Evolutionary conservation across 2,797 vertebrate genomes (phyloP), one percentile per base, ranked within the genome.

Genomic region (Sebastes cheni): DNA sequence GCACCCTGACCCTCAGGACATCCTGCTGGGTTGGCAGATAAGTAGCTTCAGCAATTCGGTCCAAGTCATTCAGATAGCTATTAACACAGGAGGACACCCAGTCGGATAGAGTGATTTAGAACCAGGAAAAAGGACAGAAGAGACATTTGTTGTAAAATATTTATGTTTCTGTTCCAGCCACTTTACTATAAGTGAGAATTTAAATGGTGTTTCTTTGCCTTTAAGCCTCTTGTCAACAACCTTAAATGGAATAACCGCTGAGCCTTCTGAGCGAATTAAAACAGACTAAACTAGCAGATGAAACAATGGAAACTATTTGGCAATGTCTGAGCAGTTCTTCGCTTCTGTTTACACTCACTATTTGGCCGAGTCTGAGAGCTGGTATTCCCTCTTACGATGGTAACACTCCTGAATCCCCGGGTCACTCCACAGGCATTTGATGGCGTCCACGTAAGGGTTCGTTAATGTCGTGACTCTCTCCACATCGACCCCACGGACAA

Each of bases 291-390:
- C 68, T 32, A 65, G 84, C 67, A 78, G 73, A 77, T 46, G 64
- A 81, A 62, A 72, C 65, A 72, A 72, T 84, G 79, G 82, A 88
- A 91, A 89, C 29, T 85, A 75, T 88, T 83, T 71, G 65, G 71
- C 81, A 68, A 9, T 1, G 67, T 74, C 60, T 39, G 29, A 71
- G 56, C 59, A 68, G 65, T 72, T 58, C 67, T 80, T 69, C 2
- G 22, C 46, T 34, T 85, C 86, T 89, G 90, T 88, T 79, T 72
- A 54, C 75, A 97, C 98, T 98, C 95, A 99, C 98, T 99, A 99
- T 96, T 98, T 99, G 93, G 98, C 95, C 8, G 98, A 99, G 94
- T 99, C 98, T 8, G 98, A 99, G 82, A 99, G 95, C 61, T 99
- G 98, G 95, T 98, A 99, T 86, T 99, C 98, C 90, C 98, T 97